Base-by-base conservation (phyloP, 2,797 vertebrate genomes). In the Scyliorhinus canicula region DNA sequence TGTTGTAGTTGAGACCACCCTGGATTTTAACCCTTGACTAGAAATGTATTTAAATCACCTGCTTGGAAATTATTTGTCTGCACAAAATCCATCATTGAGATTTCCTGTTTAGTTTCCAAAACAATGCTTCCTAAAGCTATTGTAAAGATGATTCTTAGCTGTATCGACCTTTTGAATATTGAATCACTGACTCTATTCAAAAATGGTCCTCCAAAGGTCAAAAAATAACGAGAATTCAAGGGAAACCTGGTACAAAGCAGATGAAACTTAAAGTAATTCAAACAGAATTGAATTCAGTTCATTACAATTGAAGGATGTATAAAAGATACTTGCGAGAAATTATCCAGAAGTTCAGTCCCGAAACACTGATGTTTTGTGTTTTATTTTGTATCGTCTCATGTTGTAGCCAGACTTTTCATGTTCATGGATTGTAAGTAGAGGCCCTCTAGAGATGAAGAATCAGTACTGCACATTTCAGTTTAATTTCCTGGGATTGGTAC, bases 41-140 rank as follows among this genome's bases (percentile, higher is more conserved):
- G 93, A 69, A 9, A 74, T 74, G 52, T 28, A 71, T 52, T 94
- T 74, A 52, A 94, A 52, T 71, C 12, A 50, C 3, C 47, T 19
- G 26, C 50, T 52, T 94, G 67, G 47, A 94, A 52, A 71, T 94
- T 71, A 71, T 74, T 94, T 74, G 44, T 31, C 44, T 93, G 67
- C 93, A 94, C 12, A 52, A 74, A 74, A 94, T 74, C 93, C 93
- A 94, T 50, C 67, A 94, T 35, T 50, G 65, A 16, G 31, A 65
- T 31, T 69, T 94, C 44, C 4, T 11, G 60, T 40, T n/a, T 63
- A 3, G 8, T 91, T 60, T 60, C 24, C 6, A 63, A 44, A 65
- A 90, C 12, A n/a, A 91, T 26, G n/a, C 19, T 65, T 91, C 65
- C 2, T 44, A 44, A 65, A 65, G 40, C n/a, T 40, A 4, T 44